These are phyloP conservation scores for Trissoscelio sp. DNA, from an alignment of 2,888 invertebrate species.

Conservation along the genomic window DNA sequence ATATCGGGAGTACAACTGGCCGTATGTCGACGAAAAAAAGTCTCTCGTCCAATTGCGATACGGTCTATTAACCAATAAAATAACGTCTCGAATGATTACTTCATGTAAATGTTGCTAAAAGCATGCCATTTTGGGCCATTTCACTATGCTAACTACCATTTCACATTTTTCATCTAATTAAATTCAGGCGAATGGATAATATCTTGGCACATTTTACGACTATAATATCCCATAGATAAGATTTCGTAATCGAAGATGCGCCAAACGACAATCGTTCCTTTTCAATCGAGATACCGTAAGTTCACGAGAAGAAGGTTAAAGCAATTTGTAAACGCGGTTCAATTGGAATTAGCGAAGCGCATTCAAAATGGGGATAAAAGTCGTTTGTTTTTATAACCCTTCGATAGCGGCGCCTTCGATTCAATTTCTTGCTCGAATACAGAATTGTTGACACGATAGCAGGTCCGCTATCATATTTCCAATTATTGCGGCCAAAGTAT, in stretches of 20 bases:
- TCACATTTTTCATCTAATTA: neutral
- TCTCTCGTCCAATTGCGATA: neutral
- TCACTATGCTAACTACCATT: conserved; percentile 13
- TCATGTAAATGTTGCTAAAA: conserved; percentile 34
- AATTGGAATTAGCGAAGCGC: conserved; percentile 20
- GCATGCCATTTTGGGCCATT: conserved; percentile 19
- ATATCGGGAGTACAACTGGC: conserved; percentile 20
- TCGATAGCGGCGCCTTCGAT: conserved; percentile 13
- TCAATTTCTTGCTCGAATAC: conserved; percentile 12
- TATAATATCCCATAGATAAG: neutral
- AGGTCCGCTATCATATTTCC: conserved; percentile 27
- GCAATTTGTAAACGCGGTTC: conserved; percentile 14
- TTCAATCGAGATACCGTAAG: neutral
- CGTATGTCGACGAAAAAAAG: conserved; percentile 15
- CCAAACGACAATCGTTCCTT: neutral
- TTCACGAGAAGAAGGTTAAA: neutral
- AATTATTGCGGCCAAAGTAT: conserved; percentile 31
- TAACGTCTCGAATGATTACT: conserved; percentile 9
- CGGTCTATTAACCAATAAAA: conserved; percentile 40
- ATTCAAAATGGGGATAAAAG: conserved; percentile 11
- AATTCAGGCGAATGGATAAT: no score
- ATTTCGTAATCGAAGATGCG: neutral
- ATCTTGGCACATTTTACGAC: neutral
- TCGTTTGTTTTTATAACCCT: conserved; percentile 14
- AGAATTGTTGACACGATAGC: conserved; percentile 7